These are phyloP conservation scores for Aurelia coerulea DNA, from an alignment of 30 jellyfish, hydroid and myxozoan species.

Conservation along the genomic window DNA sequence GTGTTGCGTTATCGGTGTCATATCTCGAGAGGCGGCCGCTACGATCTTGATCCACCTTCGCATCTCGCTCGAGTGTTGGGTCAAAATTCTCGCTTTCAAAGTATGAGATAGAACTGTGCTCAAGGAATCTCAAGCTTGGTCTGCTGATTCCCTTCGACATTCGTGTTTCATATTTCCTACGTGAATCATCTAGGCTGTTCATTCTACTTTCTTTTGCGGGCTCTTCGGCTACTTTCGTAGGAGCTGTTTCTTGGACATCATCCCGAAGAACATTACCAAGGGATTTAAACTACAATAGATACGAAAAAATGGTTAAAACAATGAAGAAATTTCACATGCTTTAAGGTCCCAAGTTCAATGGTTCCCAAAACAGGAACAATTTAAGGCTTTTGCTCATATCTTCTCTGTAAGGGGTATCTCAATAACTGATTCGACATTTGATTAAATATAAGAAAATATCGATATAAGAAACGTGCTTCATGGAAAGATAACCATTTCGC, in stretches of 20 bases:
- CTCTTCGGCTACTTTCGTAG: not conserved
- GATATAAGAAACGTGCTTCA: no score
- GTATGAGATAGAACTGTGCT: constrained; percentile 21
- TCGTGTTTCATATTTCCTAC: constrained; percentile 51
- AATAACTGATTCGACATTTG: no score
- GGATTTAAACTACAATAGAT: constrained; percentile 21
- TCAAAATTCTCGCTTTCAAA: constrained; percentile 18
- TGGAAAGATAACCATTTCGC: no score
- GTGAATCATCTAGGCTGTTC: constrained; percentile 17
- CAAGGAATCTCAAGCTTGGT: constrained; percentile 60
- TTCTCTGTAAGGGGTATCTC: no score
- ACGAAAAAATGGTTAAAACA: no score
- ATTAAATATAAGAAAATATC: no score
- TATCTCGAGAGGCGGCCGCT: not conserved
- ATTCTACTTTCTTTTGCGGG: no score
- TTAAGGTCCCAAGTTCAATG: not conserved
- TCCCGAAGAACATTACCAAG: constrained; percentile 9
- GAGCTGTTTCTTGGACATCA: not conserved
- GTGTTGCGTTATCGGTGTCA: no score
- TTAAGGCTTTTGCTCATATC: no score
- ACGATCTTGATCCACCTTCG: not conserved
- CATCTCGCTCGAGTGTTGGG: not conserved
- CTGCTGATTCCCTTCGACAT: constrained; percentile 61
- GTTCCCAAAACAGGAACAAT: not conserved
- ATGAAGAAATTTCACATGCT: not conserved